Evolutionary conservation across 2,888 invertebrate genomes (phyloP).

Genomic region (Eupithecia centaureata): DNA sequence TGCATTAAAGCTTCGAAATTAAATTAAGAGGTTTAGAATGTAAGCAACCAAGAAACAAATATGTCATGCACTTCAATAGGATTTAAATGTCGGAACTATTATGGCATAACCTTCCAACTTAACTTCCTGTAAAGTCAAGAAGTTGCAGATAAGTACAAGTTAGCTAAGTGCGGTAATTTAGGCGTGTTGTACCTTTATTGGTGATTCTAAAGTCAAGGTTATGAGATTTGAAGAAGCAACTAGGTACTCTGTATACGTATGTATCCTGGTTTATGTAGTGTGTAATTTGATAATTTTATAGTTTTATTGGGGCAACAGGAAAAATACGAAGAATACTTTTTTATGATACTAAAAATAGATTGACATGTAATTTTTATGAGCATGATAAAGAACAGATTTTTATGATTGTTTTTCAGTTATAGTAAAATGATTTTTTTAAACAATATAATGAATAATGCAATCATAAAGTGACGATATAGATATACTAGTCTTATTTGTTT

Average conservation of each 20-base stretch:
- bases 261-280: constrained; percentile 2
- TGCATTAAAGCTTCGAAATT: too few species aligned
- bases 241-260: constrained; percentile 1
- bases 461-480: neutral
- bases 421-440: neutral
- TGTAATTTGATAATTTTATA: constrained; percentile 23
- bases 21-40: neutral
- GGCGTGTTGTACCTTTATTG: neutral
- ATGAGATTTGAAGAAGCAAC: constrained; percentile 19
- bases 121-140: neutral
- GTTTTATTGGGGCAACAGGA: constrained; percentile 18
- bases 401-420: neutral
- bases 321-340: constrained; percentile 8
- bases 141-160: neutral
- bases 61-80: neutral
- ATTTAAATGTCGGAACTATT: neutral
- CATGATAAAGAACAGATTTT: neutral
- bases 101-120: neutral
- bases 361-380: neutral
- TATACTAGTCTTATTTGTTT: neutral
- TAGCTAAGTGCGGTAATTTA: neutral
- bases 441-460: neutral
- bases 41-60: neutral
- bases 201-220: constrained; percentile 31
- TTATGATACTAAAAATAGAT: neutral